phyloP scores from a whole-genome alignment of 2,888 invertebrate species.

The Melieria crassipennis region DNA sequence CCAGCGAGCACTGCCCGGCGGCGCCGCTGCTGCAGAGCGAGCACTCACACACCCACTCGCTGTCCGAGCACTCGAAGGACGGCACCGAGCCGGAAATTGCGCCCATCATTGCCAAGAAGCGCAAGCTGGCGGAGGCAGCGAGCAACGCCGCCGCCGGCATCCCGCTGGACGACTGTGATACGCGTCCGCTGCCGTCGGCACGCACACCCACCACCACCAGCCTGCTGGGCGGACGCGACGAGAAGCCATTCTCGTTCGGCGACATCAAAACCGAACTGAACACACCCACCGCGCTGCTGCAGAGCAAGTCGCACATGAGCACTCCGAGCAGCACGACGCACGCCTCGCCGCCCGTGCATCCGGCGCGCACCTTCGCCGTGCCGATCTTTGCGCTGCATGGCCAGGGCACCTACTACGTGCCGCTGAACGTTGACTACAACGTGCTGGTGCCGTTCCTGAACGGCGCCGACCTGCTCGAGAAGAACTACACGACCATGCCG shows the following conservation, averaged over 20 bases:
- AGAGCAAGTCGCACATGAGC: slow-evolving; percentile 40
- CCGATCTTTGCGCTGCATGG: slow-evolving; percentile 92
- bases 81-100: slow-evolving; percentile 63
- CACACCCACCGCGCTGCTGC: slow-evolving; percentile 22
- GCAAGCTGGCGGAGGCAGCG: slow-evolving; percentile 58
- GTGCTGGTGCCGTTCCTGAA: slow-evolving; percentile 77
- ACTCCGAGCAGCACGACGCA: slow-evolving; percentile 44
- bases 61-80: slow-evolving; percentile 62
- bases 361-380: slow-evolving; percentile 68
- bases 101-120: slow-evolving; percentile 61
- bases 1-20: slow-evolving; percentile 64
- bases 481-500: slow-evolving; percentile 67
- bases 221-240: slow-evolving; percentile 45
- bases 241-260: slow-evolving; percentile 56
- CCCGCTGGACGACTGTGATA: slow-evolving; percentile 38
- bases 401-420: slow-evolving; percentile 89
- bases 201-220: slow-evolving; percentile 43
- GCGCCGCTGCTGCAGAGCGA: slow-evolving; percentile 59
- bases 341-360: slow-evolving; percentile 45
- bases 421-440: slow-evolving; percentile 81
- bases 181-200: slow-evolving; percentile 32
- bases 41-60: slow-evolving; percentile 59
- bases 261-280: slow-evolving; percentile 60
- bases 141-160: slow-evolving; percentile 40
- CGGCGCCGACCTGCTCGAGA: slow-evolving; percentile 70